phyloP scores from a whole-genome alignment of 35 echinoderm and acorn worm genomes.

The Diadema setosum region DNA sequence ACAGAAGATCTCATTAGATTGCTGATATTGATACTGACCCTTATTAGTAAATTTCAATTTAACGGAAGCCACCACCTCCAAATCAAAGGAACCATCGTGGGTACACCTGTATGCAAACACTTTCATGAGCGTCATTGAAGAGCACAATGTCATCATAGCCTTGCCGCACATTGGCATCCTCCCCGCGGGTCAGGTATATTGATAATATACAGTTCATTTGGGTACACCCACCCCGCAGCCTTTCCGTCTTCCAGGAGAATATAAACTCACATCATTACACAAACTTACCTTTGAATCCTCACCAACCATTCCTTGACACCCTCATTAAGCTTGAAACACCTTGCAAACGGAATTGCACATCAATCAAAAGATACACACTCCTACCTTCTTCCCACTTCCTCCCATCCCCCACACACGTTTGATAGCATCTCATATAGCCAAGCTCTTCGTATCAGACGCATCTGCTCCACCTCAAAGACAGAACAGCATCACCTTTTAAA shows the following conservation, averaged over 20 bases:
- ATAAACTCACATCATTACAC: neutral
- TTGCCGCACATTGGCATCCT: neutral
- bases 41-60: slow-evolving; percentile 8
- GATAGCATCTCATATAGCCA: neutral
- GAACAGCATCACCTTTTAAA: neutral
- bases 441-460: neutral
- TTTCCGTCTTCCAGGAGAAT: neutral
- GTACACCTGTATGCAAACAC: neutral
- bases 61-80: neutral
- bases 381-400: neutral
- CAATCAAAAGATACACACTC: slow-evolving; percentile 1
- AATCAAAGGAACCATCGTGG: neutral
- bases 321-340: neutral
- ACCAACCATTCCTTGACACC: neutral
- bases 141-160: neutral
- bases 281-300: slow-evolving; percentile 15
- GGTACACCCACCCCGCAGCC: neutral
- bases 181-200: neutral
- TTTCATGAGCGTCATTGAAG: neutral
- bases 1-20: neutral
- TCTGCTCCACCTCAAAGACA: neutral
- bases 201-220: neutral
- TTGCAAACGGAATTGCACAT: neutral
- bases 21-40: neutral
- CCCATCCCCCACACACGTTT: neutral